Conservation (phyloP, 2,797 vertebrate species). For the Chlorospingus semifuscus region DNA sequence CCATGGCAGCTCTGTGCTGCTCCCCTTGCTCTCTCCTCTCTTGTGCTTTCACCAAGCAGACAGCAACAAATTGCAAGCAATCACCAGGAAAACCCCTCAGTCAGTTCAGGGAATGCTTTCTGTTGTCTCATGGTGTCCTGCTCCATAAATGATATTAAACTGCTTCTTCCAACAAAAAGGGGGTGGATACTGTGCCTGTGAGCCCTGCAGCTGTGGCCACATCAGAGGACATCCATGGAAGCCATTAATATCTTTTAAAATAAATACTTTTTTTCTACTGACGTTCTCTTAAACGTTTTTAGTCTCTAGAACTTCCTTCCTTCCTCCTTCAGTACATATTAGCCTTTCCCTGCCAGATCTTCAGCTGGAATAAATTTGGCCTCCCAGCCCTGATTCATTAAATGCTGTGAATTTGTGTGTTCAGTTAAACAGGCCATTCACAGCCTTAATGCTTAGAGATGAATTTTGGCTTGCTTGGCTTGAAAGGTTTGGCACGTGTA, state of each 20-base stretch:
- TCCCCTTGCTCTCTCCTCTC: neutral
- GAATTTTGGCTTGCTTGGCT: neutral
- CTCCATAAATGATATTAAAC: neutral
- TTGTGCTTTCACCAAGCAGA: neutral
- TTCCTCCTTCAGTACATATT: neutral
- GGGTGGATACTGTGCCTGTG: neutral
- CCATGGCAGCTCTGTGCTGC: neutral
- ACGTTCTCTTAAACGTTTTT: neutral
- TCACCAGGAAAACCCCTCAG: neutral
- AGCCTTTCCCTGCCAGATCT: neutral
- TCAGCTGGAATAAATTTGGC: neutral
- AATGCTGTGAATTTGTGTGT: neutral
- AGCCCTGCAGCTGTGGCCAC: neutral
- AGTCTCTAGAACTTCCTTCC: neutral
- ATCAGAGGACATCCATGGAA: neutral
- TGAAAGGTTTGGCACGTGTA: neutral
- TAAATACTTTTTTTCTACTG: neutral
- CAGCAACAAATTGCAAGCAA: neutral
- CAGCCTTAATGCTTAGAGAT: neutral
- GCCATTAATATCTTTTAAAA: neutral
- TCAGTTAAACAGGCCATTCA: neutral
- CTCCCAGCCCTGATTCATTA: neutral
- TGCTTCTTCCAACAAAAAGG: neutral
- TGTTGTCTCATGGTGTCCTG: neutral
- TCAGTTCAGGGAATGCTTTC: neutral